Conservation (phyloP, 2,888 invertebrate genomes). For the Malacosoma neustria region DNA sequence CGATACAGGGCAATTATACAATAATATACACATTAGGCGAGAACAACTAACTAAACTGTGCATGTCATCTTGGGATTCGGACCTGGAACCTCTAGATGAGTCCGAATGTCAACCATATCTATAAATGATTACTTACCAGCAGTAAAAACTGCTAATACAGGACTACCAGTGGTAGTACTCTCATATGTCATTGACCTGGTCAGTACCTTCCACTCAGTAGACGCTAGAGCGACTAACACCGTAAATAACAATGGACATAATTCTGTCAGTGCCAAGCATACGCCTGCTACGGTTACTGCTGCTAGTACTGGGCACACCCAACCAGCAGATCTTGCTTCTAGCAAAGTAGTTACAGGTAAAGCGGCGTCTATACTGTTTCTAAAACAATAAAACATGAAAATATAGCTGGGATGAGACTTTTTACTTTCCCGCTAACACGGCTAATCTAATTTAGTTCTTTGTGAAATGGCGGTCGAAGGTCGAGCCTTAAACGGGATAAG, state of each 20-base stretch:
- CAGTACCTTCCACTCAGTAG: conserved; percentile 77
- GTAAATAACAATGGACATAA: conserved; percentile 73
- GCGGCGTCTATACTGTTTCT: conserved; percentile 75
- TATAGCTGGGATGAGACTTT: conserved; percentile 5
- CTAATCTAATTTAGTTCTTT: too few species aligned
- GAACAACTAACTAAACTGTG: too few species aligned
- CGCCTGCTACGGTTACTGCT: conserved; percentile 73
- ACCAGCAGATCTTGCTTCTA: conserved; percentile 74
- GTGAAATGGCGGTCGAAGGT: too few species aligned
- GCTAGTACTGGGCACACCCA: conserved; percentile 77
- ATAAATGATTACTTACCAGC: conserved; percentile 62
- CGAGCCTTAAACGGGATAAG: too few species aligned
- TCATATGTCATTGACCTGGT: conserved; percentile 76
- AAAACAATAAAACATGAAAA: conserved; percentile 12
- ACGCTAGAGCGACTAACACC: conserved; percentile 71
- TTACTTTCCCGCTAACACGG: too few species aligned
- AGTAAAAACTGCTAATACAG: conserved; percentile 77
- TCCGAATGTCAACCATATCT: too few species aligned
- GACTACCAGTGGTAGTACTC: conserved; percentile 76
- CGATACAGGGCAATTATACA: too few species aligned
- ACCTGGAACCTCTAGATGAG: too few species aligned
- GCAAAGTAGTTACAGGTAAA: conserved; percentile 73
- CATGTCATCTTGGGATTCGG: too few species aligned
- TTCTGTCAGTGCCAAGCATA: conserved; percentile 77
- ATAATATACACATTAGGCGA: too few species aligned